Base-by-base conservation (phyloP, 2,888 invertebrate species). In the Galerucella pusilla region DNA sequence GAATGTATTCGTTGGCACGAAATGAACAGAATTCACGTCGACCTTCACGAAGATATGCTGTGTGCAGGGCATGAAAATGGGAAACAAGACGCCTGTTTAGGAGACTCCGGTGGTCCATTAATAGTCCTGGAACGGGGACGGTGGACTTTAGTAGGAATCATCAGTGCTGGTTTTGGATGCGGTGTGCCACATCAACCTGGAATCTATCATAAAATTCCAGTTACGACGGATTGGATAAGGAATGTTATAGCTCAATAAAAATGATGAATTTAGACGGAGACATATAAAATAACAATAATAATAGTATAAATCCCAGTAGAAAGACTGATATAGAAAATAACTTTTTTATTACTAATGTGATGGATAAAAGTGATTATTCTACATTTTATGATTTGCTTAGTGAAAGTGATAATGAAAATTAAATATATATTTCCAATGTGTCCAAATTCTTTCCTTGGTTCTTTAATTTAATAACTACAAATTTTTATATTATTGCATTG, bases 131-230 rank as follows among this genome's bases (percentile, higher is more conserved):
- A 93, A 80, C 90, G 89, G 65, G 94, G 93, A 0, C 72, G 80
- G n/a, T 96, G 93, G 90, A 93, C 93, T 73, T 88, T 96, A 12
- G 94, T 92, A 6, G 96, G 96, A 14, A 95, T 96, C 78, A 95
- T 94, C 0, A 95, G 95, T 42, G 95, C 95, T 0, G 96, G 96
- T 7, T 96, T 95, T 85, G 95, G 95, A 65, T 96, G 95, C 84
- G 95, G 95, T 0, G 94, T 95, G 14, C 93, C 94, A 84, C 93
- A 94, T 83, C 96, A 96, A 86, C 95, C 96, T 0, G 95, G 95
- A 46, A 96, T 96, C 81, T 96, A 96, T 87, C 95, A 96, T 86
- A 94, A 94, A 84, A 92, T 96, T 2, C 91, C 92, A 80, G 90
- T 91, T 81, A 94, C 94, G 6, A 89, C 92, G 35, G 88, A 89